Evolutionary conservation across 2,888 invertebrate genomes (phyloP), one percentile per base, ranked within the genome.

Genomic region (Apoderus coryli): DNA sequence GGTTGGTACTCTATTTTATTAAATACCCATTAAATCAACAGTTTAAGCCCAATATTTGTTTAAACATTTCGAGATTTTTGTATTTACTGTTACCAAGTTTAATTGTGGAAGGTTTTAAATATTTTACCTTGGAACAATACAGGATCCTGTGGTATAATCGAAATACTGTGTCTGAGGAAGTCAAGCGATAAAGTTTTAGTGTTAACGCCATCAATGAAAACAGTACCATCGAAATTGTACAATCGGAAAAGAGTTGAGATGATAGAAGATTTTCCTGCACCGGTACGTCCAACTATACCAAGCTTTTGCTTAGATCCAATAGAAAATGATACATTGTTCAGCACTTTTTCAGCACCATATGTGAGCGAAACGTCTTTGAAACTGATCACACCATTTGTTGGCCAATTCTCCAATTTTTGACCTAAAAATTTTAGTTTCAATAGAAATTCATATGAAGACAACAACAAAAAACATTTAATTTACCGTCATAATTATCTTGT

Each of bases 231-330:
- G 29, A 76, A 65, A 36, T 76, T 76, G 5, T 81, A 76, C 36
- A 95, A 35, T 32, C 74, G 59, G 57, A 88, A 89, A 13, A 90
- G 57, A 2, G 80, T 77, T 0, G 77, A 65, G 43, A 81, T 75
- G 27, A 81, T 56, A 0, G 80, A 79, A 0, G 78, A 76, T 53
- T 81, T 82, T 7, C 84, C 85, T 1, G 85, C 84, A 1, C 86
- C 86, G 0, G 85, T 86, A 44, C 85, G 59, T 0, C 85, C 85
- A 3, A 82, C 77, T 4, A 85, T 73, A 6, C 82, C 84, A 14
- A 82, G 66, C 61, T 77, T 78, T 60, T 72, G 69, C 31, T 71
- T 70, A 10, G 74, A 63, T 45, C 75, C 64, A 29, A 84, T 71
- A 1, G 59, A 53, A 32, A 86, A 68, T 33, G 65, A 69, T 3